Percentiles rank a stretch among this genome's conserved stretches.
Evolutionary conservation across 2,113 vertebrate species (phyloP).

Genomic region (Colaptes auratus): DNA sequence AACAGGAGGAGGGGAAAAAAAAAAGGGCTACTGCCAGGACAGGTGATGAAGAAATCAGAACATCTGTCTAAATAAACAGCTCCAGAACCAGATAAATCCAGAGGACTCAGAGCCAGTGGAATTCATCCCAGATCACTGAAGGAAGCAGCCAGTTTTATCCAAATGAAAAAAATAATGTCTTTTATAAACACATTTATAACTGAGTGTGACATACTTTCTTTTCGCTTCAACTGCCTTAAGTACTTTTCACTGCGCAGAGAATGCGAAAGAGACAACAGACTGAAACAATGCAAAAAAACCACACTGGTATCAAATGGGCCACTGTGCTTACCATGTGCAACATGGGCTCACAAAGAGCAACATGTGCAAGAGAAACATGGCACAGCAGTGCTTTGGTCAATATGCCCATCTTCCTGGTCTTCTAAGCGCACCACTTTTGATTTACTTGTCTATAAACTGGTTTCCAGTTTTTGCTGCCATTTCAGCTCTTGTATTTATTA

Average conservation of each 20-base stretch:
- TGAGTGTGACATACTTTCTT: not conserved
- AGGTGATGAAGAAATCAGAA: slow-evolving; percentile 55
- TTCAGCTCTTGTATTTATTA: not conserved
- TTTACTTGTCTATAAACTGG: not conserved
- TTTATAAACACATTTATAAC: not conserved
- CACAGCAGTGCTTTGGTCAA: not conserved
- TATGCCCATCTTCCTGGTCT: not conserved
- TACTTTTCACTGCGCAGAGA: not conserved
- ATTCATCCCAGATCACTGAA: not conserved
- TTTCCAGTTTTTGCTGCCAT: not conserved
- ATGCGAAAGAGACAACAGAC: not conserved
- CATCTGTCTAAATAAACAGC: slow-evolving; percentile 40
- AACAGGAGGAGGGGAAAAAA: not conserved
- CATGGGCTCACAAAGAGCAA: not conserved
- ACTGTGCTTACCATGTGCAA: not conserved
- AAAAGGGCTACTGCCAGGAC: slow-evolving; percentile 9
- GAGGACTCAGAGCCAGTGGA: not conserved
- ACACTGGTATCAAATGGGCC: not conserved
- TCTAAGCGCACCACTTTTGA: not conserved
- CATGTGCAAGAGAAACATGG: not conserved
- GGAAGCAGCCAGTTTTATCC: not conserved
- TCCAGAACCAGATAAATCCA: slow-evolving; percentile 19
- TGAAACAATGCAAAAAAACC: not conserved
- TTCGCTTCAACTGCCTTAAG: not conserved
- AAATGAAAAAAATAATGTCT: not conserved